Base-by-base conservation (phyloP, 2,797 vertebrate genomes). In the Arvicola amphibius region DNA sequence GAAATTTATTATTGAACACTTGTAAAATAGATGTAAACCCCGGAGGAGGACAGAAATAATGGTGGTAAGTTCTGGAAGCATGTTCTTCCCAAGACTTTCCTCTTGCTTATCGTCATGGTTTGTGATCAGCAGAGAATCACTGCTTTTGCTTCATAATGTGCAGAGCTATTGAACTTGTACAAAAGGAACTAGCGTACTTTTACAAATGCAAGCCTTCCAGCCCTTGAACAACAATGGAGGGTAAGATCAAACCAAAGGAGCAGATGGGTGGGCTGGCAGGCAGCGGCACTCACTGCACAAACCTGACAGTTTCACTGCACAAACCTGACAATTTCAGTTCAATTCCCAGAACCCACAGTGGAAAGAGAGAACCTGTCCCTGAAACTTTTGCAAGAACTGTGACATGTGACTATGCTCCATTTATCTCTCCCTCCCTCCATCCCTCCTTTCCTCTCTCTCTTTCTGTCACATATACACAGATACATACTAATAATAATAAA, bases 21-120 rank as follows among this genome's bases (percentile, higher is more conserved):
- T 96, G 0, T 80, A 88, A 93, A 88, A 87, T 79, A 73, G 91
- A 86, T 78, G 81, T 94, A 93, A 95, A 63, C 83, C 56, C 51
- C 79, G 19, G 21, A 73, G 37, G 67, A 17, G 83, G 81, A 59
- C 87, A 80, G 74, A 80, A 88, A 94, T 90, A 92, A n/a, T 91
- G 51, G 12, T 91, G 65, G 11, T 93, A 17, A 74, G n/a, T 63
- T 79, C 76, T 29, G 21, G 88, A 94, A n/a, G 34, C 29, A 11
- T 71, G 1, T 56, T 27, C 5, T 93, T 76, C 48, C 76, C 67
- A 90, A 80, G 27, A 46, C 77, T 61, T 94, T 87, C 32, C 76
- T 88, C 59, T 81, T 96, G 13, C 11, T 77, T 84, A 11, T 53
- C 90, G 12, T 89, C 40, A 63, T 12, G 32, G 40, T 93, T 43